Evolutionary conservation across 2,888 invertebrate species (phyloP), one percentile per base, ranked within the genome.

Genomic region (Thereva unica): DNA sequence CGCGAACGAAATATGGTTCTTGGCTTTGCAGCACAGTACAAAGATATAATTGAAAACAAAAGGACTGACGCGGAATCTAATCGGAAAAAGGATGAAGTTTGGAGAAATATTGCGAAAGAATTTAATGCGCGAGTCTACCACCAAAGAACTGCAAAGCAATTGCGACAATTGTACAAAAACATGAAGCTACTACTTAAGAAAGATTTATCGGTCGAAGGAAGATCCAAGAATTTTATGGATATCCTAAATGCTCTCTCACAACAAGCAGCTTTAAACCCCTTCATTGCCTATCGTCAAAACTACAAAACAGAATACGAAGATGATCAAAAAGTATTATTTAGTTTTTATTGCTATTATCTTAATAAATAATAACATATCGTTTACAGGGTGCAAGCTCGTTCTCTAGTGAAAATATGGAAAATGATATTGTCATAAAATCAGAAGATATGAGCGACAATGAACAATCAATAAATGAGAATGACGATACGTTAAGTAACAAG

Each of bases 371-470:
- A 41, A 23, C n/a, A 44, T 45, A 23, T 23, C 7, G 34, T 45
- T 64, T 53, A 9, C 12, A 69, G 69, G 69, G 66, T n/a, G 66
- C 67, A 9, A 69, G 66, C 44, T 69, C 69, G 37, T 66, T 68
- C 23, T 59, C 64, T 7, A 68, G 66, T 41, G 70, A 70, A 37
- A 67, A 76, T 67, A 76, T 79, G 73, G 80, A 80, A 67, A 76
- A 74, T 45, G 80, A 80, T 68, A 78, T 80, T 40, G 78, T 80
- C 54, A 80, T 80, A 55, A 80, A 80, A 73, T 79, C 80, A 23
- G 80, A 80, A 71, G 80, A 79, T 41, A 76, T 80, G 4, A 80
- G 80, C 72, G 80, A 80, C 68, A 79, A 80, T 68, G 80, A 80
- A 41, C 79, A 80, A 66, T 76, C 72, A 50, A 68, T 71, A 35